Evolutionary conservation across 2,113 vertebrate species (phyloP).

Genomic region (Rissa tridactyla): DNA sequence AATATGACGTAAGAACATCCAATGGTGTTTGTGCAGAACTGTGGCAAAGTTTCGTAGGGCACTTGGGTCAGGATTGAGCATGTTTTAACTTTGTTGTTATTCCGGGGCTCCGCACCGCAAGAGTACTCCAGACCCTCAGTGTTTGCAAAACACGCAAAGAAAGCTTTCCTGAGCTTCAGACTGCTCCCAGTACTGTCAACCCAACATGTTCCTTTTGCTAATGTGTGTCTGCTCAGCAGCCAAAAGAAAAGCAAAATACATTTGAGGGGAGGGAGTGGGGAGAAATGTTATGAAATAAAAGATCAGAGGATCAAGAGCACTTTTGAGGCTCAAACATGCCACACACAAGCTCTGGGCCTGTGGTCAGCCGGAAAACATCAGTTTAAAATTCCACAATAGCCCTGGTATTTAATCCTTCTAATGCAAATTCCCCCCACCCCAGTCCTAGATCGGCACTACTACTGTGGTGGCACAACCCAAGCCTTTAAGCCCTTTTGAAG

Average conservation of each 20-base stretch:
- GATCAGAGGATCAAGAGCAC: conserved; percentile 69
- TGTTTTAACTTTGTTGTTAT: neutral
- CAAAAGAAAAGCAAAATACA: conserved; percentile 44
- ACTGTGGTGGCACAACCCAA: conserved; percentile 67
- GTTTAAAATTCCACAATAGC: conserved; percentile 76
- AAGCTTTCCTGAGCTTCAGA: neutral
- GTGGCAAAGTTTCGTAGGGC: neutral
- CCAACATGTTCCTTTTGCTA: neutral
- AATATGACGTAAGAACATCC: neutral
- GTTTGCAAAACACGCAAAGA: neutral
- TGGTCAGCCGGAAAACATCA: conserved; percentile 72
- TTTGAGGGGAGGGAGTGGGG: neutral
- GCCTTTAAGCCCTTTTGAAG: conserved; percentile 75
- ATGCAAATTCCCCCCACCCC: conserved; percentile 70
- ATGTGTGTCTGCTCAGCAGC: neutral
- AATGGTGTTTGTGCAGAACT: neutral
- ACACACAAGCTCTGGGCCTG: conserved; percentile 69
- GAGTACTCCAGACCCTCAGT: neutral
- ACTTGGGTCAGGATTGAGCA: neutral
- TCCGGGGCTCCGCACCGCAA: neutral
- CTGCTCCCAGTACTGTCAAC: neutral
- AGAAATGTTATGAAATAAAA: conserved; percentile 68
- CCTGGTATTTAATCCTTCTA: conserved; percentile 75
- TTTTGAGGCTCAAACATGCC: conserved; percentile 70
- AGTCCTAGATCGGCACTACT: conserved; percentile 65